Conservation (phyloP, 2,113 vertebrate genomes). For the Aleadryas rufinucha region DNA sequence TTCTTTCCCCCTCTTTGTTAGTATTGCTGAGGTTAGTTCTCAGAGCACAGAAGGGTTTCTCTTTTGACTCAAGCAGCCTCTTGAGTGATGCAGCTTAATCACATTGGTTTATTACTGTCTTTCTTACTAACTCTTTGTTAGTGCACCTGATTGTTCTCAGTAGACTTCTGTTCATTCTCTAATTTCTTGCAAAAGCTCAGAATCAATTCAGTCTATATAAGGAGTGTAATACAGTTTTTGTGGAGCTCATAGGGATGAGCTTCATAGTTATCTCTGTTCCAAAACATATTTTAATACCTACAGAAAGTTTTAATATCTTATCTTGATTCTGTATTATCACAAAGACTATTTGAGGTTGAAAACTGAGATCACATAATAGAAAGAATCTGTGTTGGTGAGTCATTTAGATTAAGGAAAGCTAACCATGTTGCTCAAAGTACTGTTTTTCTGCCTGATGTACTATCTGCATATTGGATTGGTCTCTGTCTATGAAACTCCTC, state of each 20-base stretch:
- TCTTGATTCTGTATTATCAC: not conserved
- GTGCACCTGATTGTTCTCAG: not conserved
- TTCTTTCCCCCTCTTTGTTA: not conserved
- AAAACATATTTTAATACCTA: not conserved
- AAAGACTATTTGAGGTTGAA: not conserved
- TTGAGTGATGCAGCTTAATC: not conserved
- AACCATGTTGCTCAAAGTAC: not conserved
- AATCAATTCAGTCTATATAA: not conserved
- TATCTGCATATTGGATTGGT: not conserved
- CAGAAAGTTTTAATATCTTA: not conserved
- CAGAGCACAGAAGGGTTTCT: not conserved
- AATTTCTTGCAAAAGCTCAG: not conserved
- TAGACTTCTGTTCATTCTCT: not conserved
- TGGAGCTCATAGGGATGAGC: not conserved
- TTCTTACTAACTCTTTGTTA: not conserved
- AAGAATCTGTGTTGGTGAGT: not conserved
- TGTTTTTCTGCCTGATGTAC: not conserved
- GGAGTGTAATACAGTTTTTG: not conserved
- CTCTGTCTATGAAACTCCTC: not conserved
- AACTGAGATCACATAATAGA: not conserved
- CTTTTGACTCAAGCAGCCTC: not conserved
- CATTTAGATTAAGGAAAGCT: not conserved
- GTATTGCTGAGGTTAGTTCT: not conserved
- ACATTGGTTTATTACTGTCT: not conserved
- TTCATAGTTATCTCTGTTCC: not conserved